Evolutionary conservation across 2,888 invertebrate genomes (phyloP).

Genomic region (Osedax fenrisi): DNA sequence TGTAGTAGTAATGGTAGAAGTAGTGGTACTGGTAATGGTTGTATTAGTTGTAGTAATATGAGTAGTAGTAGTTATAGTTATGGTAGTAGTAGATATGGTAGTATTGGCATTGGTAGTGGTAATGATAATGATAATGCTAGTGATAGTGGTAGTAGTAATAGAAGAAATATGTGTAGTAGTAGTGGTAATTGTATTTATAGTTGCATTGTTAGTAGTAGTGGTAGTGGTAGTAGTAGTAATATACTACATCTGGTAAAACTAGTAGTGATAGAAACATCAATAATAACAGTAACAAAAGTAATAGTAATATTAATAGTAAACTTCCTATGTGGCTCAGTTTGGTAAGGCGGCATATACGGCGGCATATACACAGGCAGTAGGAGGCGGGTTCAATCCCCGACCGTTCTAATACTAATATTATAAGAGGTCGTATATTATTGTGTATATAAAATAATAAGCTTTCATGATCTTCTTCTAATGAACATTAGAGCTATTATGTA

Average conservation of each 20-base stretch:
- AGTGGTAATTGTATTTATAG: not conserved
- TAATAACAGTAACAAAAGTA: not conserved
- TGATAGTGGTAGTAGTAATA: not conserved
- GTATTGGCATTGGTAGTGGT: not conserved
- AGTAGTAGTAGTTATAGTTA: not conserved
- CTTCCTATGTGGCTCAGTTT: too few species aligned
- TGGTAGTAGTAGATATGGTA: not conserved
- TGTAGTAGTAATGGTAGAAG: not conserved
- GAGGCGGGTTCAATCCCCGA: too few species aligned
- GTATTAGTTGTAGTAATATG: not conserved
- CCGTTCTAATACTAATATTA: too few species aligned
- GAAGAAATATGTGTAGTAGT: not conserved
- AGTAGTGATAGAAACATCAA: not conserved
- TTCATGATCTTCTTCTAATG: too few species aligned
- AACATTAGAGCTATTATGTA: too few species aligned
- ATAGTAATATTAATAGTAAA: not conserved
- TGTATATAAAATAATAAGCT: too few species aligned
- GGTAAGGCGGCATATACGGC: too few species aligned
- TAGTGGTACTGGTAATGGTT: not conserved
- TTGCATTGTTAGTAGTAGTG: not conserved
- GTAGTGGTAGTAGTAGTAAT: not conserved
- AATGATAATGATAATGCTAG: not conserved
- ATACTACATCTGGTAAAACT: not conserved
- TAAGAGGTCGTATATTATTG: too few species aligned
- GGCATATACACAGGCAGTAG: too few species aligned